These are phyloP conservation scores for Andinoacara biseriatus DNA, from an alignment of 2,113 vertebrate genomes.

Conservation along the genomic window DNA sequence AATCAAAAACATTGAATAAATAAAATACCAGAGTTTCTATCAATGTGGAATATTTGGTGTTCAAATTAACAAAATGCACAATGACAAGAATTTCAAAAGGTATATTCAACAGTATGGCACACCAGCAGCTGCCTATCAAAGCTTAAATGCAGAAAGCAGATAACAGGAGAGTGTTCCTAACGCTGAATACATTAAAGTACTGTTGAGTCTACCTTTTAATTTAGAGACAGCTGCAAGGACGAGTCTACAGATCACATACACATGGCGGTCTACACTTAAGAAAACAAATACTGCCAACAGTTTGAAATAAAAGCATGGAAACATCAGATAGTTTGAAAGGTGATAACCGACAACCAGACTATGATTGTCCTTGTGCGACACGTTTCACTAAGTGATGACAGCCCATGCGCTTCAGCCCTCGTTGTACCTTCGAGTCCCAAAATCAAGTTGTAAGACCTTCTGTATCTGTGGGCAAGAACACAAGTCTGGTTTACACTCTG, in stretches of 20 bases:
- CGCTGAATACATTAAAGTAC: slow-evolving; percentile 3
- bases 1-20: slow-evolving; percentile 51
- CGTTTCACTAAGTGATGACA: slow-evolving; percentile 20
- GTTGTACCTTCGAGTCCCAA: not conserved
- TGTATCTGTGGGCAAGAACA: not conserved
- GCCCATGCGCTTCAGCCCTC: slow-evolving; percentile 10
- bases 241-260: slow-evolving; percentile 36
- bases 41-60: slow-evolving; percentile 39
- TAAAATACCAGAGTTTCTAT: slow-evolving; percentile 23
- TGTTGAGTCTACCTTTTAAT: slow-evolving; percentile 55
- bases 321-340: slow-evolving; percentile 28
- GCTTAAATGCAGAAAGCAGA: not conserved
- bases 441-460: not conserved
- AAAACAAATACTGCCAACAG: slow-evolving; percentile 26
- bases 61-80: slow-evolving; percentile 20
- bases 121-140: slow-evolving; percentile 20
- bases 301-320: slow-evolving; percentile 16
- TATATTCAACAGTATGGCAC: slow-evolving; percentile 64
- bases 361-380: slow-evolving; percentile 52
- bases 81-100: slow-evolving; percentile 12
- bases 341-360: slow-evolving; percentile 24
- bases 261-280: slow-evolving; percentile 11
- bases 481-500: slow-evolving; percentile 23
- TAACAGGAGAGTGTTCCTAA: not conserved
- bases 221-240: not conserved